A percentile compares a stretch with the other conserved stretches of the same genome.
phyloP scores from a whole-genome alignment of 2,888 invertebrate species.

The Thera britannica region DNA sequence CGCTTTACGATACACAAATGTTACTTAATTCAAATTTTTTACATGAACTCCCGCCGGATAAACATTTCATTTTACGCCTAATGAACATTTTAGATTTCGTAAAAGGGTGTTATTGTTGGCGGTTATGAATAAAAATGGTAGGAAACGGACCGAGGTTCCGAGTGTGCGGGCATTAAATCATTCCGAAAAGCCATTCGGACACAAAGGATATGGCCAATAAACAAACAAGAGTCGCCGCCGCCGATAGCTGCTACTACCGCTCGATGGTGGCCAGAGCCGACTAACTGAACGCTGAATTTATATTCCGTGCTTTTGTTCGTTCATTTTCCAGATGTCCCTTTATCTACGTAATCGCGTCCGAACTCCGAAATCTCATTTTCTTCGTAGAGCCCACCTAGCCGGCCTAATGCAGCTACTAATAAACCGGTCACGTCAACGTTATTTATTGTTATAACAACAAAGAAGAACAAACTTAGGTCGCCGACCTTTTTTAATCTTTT shows the following conservation, averaged over 20 bases:
- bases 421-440: slow-evolving; percentile 80
- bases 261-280: slow-evolving; percentile 50
- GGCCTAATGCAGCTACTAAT: slow-evolving; percentile 75
- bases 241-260: slow-evolving; percentile 51
- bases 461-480: slow-evolving; percentile 66
- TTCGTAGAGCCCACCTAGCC: slow-evolving; percentile 59
- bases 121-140: slow-evolving; percentile 64
- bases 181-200: slow-evolving; percentile 69
- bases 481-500: slow-evolving; percentile 62
- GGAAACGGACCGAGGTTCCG: slow-evolving; percentile 53
- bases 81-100: slow-evolving; percentile 54
- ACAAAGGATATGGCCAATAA: slow-evolving; percentile 78
- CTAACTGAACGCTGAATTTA: slow-evolving; percentile 62
- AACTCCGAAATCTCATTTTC: slow-evolving; percentile 65
- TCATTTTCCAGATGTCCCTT: slow-evolving; percentile 58
- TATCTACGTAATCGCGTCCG: slow-evolving; percentile 58
- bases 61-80: slow-evolving; percentile 47
- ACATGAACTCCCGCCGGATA: slow-evolving; percentile 39
- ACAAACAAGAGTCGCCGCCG: slow-evolving; percentile 67
- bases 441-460: slow-evolving; percentile 79
- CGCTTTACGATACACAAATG: slow-evolving; percentile 50
- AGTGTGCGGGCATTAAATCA: slow-evolving; percentile 69
- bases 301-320: slow-evolving; percentile 56
- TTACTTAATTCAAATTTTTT: slow-evolving; percentile 47
- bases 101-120: slow-evolving; percentile 55